A percentile compares a stretch with the other conserved stretches of the same genome.
Conservation (phyloP, 2,113 vertebrate genomes). For the Tragelaphus imberbis region DNA sequence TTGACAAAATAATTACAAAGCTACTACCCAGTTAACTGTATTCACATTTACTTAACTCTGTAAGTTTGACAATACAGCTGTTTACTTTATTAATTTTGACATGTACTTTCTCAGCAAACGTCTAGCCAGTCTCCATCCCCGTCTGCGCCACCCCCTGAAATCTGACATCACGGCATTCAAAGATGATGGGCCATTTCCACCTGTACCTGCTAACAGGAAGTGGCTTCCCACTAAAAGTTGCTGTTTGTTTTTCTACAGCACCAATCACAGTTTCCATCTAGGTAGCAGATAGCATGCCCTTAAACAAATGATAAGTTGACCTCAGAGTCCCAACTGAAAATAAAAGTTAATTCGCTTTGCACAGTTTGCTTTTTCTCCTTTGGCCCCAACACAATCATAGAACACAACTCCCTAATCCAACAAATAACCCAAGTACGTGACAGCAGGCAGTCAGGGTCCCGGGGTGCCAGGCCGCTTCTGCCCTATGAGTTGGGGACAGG, state of each 20-base stretch:
- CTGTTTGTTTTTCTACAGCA: neutral
- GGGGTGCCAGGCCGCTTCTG: neutral
- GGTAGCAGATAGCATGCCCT: neutral
- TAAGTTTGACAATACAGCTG: neutral
- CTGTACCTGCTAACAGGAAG: neutral
- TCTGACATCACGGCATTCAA: accelerated
- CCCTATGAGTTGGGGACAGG: neutral
- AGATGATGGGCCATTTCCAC: neutral
- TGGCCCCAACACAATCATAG: neutral
- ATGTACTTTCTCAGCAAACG: neutral
- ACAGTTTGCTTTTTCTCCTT: neutral
- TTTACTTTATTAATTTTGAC: neutral
- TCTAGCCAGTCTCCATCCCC: neutral
- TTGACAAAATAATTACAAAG: conserved; percentile 52
- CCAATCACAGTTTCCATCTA: neutral
- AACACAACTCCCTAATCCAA: neutral
- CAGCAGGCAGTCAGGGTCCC: neutral
- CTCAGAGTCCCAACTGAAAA: neutral
- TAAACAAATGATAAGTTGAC: neutral
- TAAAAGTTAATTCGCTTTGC: neutral
- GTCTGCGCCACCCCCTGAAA: neutral
- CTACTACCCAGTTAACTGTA: neutral
- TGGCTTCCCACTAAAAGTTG: neutral
- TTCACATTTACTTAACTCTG: neutral
- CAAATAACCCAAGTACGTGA: neutral